These are phyloP conservation scores for Tetragonula clypearis DNA, from an alignment of 1,140 invertebrate genomes.

Conservation along the genomic window DNA sequence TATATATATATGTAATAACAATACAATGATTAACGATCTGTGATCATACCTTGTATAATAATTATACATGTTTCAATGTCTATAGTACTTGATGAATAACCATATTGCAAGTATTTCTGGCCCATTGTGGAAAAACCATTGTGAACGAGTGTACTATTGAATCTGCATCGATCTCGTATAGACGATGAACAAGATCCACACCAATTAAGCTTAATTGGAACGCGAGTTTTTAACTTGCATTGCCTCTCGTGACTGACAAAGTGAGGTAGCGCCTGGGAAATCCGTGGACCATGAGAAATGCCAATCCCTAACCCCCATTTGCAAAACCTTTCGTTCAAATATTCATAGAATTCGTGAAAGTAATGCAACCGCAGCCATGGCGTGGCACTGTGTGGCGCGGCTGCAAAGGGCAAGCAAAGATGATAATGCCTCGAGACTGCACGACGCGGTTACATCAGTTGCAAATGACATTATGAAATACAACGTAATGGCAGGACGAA, in stretches of 20 bases:
- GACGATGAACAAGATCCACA: neutral
- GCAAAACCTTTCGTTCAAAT: conserved; percentile 63
- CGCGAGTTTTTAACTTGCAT: neutral
- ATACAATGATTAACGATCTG: too few species aligned
- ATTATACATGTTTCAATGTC: too few species aligned
- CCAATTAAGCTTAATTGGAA: conserved; percentile 38
- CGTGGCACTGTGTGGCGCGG: conserved; percentile 41
- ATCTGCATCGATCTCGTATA: neutral
- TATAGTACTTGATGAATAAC: neutral
- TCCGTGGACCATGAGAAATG: conserved; percentile 43
- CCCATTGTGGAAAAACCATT: neutral
- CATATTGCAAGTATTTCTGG: neutral
- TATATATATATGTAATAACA: too few species aligned
- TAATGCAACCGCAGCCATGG: conserved; percentile 21
- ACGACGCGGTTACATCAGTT: conserved; percentile 69
- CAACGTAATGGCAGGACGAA: conserved; percentile 62
- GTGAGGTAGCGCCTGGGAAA: conserved; percentile 17
- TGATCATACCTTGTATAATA: too few species aligned
- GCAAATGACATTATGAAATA: conserved; percentile 74
- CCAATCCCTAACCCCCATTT: conserved; percentile 25
- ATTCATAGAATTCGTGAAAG: conserved; percentile 71
- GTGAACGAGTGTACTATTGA: neutral
- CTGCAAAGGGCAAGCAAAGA: conserved; percentile 63
- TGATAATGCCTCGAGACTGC: conserved; percentile 62
- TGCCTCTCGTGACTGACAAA: conserved; percentile 14